These are phyloP conservation scores for Leptonema lineaticorne DNA, from an alignment of 1,140 invertebrate genomes.

Conservation along the genomic window DNA sequence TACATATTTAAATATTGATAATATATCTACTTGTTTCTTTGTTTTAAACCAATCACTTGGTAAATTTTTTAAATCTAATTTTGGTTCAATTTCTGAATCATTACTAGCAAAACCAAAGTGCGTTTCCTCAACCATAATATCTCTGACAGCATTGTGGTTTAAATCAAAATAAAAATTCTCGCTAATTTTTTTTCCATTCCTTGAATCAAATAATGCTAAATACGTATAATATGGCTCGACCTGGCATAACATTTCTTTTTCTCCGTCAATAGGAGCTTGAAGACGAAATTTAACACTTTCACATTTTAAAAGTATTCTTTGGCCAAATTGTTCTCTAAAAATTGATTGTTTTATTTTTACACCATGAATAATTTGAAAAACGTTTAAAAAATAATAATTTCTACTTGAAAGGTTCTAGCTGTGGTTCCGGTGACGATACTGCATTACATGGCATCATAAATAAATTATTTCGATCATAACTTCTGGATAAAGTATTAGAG, in stretches of 20 bases:
- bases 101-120: conserved; percentile 51
- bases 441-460: conserved; percentile 51
- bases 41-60: conserved; percentile 53
- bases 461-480: conserved; percentile 61
- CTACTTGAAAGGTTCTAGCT: conserved; percentile 60
- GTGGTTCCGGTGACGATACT: conserved; percentile 52
- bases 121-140: conserved; percentile 52
- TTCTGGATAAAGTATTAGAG: conserved; percentile 75
- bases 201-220: conserved; percentile 83
- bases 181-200: conserved; percentile 80
- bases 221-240: conserved; percentile 91
- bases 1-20: neutral
- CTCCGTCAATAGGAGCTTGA: conserved; percentile 76
- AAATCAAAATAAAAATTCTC: conserved; percentile 94
- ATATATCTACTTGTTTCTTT: conserved; percentile 50
- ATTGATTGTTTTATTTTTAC: neutral
- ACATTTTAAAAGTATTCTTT: conserved; percentile 79
- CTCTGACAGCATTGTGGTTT: conserved; percentile 66
- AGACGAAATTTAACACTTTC: conserved; percentile 78
- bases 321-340: conserved; percentile 82
- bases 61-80: conserved; percentile 54
- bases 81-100: conserved; percentile 55
- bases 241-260: conserved; percentile 76
- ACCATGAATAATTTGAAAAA: neutral
- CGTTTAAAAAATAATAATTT: conserved; percentile 1